phyloP scores from a whole-genome alignment of 2,113 vertebrate genomes.

The Phyllostomus discolor region DNA sequence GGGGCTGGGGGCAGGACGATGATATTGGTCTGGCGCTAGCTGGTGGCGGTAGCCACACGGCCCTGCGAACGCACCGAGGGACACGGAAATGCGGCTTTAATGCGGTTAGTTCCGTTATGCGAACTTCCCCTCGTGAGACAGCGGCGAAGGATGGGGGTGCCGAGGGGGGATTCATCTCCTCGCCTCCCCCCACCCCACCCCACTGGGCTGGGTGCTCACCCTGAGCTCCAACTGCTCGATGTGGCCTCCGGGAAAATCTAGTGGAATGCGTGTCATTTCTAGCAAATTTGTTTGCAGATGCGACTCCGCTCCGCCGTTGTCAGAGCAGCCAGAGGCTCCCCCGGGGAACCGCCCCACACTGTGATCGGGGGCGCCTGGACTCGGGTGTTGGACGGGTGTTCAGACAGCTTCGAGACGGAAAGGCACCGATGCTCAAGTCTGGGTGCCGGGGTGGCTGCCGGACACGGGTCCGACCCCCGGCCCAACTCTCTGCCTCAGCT shows the following conservation, averaged over 20 bases:
- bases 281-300: neutral
- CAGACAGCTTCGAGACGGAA: accelerated
- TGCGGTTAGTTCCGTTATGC: neutral
- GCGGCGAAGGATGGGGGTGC: neutral
- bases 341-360: neutral
- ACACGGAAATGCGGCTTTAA: accelerated
- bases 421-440: accelerated
- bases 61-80: accelerated
- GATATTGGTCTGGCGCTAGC: neutral
- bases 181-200: neutral
- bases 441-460: neutral
- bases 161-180: no score
- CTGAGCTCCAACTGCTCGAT: neutral
- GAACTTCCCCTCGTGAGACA: neutral
- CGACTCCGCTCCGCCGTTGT: neutral
- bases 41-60: accelerated
- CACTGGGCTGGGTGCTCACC: neutral
- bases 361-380: neutral
- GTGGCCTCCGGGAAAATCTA: neutral
- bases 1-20: accelerated
- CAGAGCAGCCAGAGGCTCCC: neutral
- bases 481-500: neutral
- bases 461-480: neutral
- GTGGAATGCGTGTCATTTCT: neutral
- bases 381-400: neutral